These are phyloP conservation scores for Atlantisia rogersi DNA, from an alignment of 2,113 vertebrate species.

Conservation along the genomic window DNA sequence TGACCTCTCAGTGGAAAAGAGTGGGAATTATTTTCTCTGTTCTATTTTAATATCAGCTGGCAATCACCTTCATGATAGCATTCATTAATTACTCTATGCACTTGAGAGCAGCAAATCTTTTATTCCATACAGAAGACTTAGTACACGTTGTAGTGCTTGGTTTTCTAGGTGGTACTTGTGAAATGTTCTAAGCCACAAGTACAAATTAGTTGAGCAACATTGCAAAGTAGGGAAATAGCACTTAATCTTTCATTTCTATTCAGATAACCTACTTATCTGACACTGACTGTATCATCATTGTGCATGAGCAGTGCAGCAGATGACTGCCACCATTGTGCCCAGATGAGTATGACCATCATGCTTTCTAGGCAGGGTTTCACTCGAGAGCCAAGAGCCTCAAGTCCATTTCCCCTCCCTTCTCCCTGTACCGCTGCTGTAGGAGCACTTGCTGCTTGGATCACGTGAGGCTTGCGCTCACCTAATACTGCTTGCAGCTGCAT, in stretches of 20 bases:
- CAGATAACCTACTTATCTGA: background rate
- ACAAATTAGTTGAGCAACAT: background rate
- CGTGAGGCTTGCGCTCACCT: background rate
- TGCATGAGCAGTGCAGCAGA: background rate
- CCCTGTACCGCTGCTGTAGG: fast-evolving
- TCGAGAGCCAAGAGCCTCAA: background rate
- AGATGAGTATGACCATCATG: background rate
- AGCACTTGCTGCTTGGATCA: background rate
- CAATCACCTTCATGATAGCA: background rate
- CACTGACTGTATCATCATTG: background rate
- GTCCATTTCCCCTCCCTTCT: background rate
- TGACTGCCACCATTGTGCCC: background rate
- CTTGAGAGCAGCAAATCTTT: background rate
- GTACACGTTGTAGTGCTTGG: background rate
- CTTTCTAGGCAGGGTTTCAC: background rate
- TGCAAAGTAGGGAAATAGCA: background rate
- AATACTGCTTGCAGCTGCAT: background rate
- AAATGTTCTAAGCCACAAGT: background rate
- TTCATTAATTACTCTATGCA: background rate
- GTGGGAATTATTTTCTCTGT: background rate
- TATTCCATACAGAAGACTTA: background rate
- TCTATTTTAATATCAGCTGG: background rate
- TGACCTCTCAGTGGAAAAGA: background rate
- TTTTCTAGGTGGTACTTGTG: background rate
- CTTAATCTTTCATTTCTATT: background rate